phyloP scores from a whole-genome alignment of 2,888 invertebrate species.

The Drosophila maculinotata region DNA sequence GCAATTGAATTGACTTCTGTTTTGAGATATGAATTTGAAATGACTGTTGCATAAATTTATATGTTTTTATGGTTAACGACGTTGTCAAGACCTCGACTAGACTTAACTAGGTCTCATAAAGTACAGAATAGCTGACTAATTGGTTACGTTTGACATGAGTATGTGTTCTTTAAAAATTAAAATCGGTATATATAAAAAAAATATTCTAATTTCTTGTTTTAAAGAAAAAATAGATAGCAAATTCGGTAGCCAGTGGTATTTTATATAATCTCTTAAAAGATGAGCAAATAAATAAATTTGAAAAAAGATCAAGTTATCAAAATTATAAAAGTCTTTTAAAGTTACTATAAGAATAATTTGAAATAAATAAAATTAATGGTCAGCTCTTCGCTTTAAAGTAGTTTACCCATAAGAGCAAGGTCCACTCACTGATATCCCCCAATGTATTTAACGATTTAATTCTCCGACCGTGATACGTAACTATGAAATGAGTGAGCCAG shows the following conservation, averaged over 20 bases:
- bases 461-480: conserved; percentile 36
- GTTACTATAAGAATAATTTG: too few species aligned
- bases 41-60: conserved; percentile 37
- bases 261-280: too few species aligned
- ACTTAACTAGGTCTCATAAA: not conserved
- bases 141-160: not conserved
- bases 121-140: conserved; percentile 7
- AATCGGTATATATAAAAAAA: too few species aligned
- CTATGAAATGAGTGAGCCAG: conserved; percentile 45
- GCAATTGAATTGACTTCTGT: conserved; percentile 65
- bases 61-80: conserved; percentile 21
- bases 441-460: conserved; percentile 45
- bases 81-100: not conserved
- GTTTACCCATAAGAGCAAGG: conserved; percentile 2
- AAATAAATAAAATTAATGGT: too few species aligned
- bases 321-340: not conserved
- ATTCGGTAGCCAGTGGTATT: too few species aligned
- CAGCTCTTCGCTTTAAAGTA: not conserved
- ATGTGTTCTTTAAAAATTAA: too few species aligned
- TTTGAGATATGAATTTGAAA: conserved; percentile 36
- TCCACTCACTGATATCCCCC: conserved; percentile 10
- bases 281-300: too few species aligned
- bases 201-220: too few species aligned
- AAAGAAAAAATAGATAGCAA: too few species aligned
- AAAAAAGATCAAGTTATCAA: too few species aligned